Evolutionary conservation across 2,888 invertebrate genomes (phyloP).

Genomic region (Nemapogon koenigi): DNA sequence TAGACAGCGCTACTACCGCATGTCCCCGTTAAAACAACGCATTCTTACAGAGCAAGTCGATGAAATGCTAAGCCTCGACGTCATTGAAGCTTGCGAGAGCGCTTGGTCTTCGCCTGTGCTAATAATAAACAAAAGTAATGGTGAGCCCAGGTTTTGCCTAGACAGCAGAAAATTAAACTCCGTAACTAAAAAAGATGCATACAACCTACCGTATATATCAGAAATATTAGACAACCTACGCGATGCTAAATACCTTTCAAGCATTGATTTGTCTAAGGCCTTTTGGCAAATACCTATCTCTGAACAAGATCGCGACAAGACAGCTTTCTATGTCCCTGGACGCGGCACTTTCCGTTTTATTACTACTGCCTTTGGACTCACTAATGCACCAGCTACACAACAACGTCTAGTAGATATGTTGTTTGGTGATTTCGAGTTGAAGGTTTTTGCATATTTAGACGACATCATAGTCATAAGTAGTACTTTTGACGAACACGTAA

Average conservation of each 20-base stretch:
- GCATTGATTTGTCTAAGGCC: constrained; percentile 18
- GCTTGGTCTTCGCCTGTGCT: constrained; percentile 20
- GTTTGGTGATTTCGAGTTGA: constrained; percentile 14
- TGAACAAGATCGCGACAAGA: constrained; percentile 6
- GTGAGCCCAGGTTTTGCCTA: constrained; percentile 18
- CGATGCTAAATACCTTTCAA: constrained; percentile 18
- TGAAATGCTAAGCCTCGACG: constrained; percentile 18
- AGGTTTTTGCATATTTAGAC: constrained; percentile 18
- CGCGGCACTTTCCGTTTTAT: constrained; percentile 17
- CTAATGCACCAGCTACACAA: constrained; percentile 11
- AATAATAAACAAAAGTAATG: constrained; percentile 18
- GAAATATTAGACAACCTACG: constrained; percentile 21
- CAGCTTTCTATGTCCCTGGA: constrained; percentile 14
- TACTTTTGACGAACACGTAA: constrained; percentile 18
- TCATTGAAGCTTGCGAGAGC: constrained; percentile 20
- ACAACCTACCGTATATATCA: constrained; percentile 18
- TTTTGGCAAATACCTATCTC: constrained; percentile 11
- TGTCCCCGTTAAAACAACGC: constrained; percentile 20
- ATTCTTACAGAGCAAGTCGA: constrained; percentile 17
- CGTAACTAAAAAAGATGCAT: constrained; percentile 13
- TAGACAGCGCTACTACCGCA: constrained; percentile 19
- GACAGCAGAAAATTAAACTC: constrained; percentile 19
- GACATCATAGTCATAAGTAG: constrained; percentile 17
- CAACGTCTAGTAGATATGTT: constrained; percentile 11
- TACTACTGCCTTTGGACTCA: constrained; percentile 16